Evolutionary conservation across 2,888 invertebrate species (phyloP).

Genomic region (Biston betularia): DNA sequence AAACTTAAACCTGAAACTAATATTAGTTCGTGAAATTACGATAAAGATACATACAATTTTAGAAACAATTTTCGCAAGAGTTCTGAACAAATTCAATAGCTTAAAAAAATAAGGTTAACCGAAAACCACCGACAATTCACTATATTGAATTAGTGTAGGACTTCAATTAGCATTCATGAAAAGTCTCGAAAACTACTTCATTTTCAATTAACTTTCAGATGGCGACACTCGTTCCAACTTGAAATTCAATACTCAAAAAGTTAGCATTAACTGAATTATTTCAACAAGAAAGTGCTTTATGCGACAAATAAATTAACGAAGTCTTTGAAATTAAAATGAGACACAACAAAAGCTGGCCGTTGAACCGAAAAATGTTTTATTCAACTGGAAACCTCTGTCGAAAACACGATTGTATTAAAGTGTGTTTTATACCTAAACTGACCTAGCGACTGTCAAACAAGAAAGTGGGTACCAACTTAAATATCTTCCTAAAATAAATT

Average conservation of each 20-base stretch:
- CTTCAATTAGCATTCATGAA: slow-evolving; percentile 1
- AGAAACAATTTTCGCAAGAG: neutral
- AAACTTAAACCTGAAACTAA: no score
- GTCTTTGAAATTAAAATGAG: slow-evolving; percentile 37
- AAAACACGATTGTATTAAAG: slow-evolving; percentile 23
- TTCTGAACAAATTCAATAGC: neutral
- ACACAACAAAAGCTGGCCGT: slow-evolving; percentile 30
- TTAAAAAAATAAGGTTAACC: neutral
- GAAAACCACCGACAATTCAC: neutral
- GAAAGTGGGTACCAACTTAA: no score
- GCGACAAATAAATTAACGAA: slow-evolving; percentile 29
- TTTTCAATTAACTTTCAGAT: slow-evolving; percentile 20
- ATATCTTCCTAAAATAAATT: no score
- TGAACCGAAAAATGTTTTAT: slow-evolving; percentile 36
- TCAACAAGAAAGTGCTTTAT: slow-evolving; percentile 29
- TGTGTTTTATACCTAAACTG: neutral
- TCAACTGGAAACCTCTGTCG: slow-evolving; percentile 30
- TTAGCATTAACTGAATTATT: slow-evolving; percentile 27
- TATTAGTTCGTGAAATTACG: no score
- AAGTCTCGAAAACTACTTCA: slow-evolving; percentile 9
- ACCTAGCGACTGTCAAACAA: slow-evolving; percentile 1
- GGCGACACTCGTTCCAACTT: slow-evolving; percentile 20
- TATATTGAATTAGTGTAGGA: slow-evolving; percentile 1
- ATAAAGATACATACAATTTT: no score
- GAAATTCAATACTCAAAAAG: slow-evolving; percentile 29